Evolutionary conservation across 2,797 vertebrate genomes (phyloP), one percentile per base, ranked within the genome.

Genomic region (Glyptemys insculpta): DNA sequence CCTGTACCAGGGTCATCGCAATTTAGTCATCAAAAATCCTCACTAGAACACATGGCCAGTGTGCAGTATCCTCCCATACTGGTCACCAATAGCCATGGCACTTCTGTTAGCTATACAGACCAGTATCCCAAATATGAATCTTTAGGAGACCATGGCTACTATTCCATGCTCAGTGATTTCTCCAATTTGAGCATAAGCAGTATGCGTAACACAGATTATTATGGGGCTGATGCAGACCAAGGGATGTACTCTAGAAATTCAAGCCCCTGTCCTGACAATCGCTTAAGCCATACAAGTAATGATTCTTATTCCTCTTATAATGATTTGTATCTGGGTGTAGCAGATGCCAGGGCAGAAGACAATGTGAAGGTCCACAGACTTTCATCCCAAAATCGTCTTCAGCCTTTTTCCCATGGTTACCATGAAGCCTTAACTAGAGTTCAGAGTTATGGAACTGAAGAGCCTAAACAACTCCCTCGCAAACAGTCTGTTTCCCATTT

Each of bases 11-110:
- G 99, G 90, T 99, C 99, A 89, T 98, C 99, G 96, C 99, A 99
- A 98, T 99, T 99, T 82, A 97, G 99, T n/a, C 98, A 98, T 97
- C 99, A 99, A 98, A 99, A 99, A 97, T 99, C 99, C 91, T 98
- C 98, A 34, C 97, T 99, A 96, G 99, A 99, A 97, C 99, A 99
- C 97, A 99, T 99, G 98, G 98, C 99, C 87, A 99, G 99, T 95
- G 98, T 99, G 96, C 99, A 99, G 94, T 99, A 99, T 95, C 99
- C 99, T 57, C 99, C 99, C n/a, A 99, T 99, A 96, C 97, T 99
- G 97, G 99, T 99, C 97, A 99, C 99, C 81, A 99, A 99, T 94
- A 99, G 99, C 98, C 99, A 99, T 57, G 99, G 99, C 82, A 98
- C 99, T 94, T 99, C 99, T 79, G 98, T 99, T 85, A 99, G 98